Evolutionary conservation across 2,888 invertebrate species (phyloP).

Genomic region (Drosophila imparisetae): DNA sequence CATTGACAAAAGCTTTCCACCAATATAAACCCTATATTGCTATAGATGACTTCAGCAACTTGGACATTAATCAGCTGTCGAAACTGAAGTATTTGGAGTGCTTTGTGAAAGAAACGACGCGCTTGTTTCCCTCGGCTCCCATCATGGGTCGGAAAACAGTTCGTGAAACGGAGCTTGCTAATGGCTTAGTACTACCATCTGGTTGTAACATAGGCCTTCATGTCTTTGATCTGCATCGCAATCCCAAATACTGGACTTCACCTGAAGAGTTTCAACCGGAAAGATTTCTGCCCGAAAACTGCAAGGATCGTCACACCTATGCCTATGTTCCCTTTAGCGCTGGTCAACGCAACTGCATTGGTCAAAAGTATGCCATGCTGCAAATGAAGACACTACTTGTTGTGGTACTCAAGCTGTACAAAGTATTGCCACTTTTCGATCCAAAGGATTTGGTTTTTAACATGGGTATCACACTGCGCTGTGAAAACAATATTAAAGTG

Average conservation of each 20-base stretch:
- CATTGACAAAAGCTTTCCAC: background rate
- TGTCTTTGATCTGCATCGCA: constrained; percentile 76
- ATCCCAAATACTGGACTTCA: constrained; percentile 71
- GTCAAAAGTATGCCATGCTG: constrained; percentile 78
- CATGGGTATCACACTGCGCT: constrained; percentile 49
- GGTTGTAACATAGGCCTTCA: constrained; percentile 66
- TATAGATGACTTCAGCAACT: constrained; percentile 62
- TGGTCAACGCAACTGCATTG: constrained; percentile 83
- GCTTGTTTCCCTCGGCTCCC: constrained; percentile 88
- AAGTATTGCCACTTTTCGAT: constrained; percentile 55
- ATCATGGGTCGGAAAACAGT: constrained; percentile 86
- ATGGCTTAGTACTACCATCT: constrained; percentile 74
- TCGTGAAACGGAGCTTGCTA: constrained; percentile 76
- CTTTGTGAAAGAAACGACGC: constrained; percentile 67
- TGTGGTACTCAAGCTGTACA: constrained; percentile 66
- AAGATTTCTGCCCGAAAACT: constrained; percentile 85
- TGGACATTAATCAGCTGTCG: constrained; percentile 47
- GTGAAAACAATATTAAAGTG: constrained; percentile 47
- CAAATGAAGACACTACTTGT: constrained; percentile 77
- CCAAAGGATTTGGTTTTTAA: constrained; percentile 45
- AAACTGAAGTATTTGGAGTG: constrained; percentile 66
- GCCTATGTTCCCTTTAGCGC: constrained; percentile 83
- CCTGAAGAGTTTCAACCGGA: constrained; percentile 80
- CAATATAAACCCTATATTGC: background rate
- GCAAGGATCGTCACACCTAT: constrained; percentile 69